Evolutionary conservation across 2,797 vertebrate species (phyloP), one percentile per base, ranked within the genome.

Genomic region (Eidolon dupreanum): DNA sequence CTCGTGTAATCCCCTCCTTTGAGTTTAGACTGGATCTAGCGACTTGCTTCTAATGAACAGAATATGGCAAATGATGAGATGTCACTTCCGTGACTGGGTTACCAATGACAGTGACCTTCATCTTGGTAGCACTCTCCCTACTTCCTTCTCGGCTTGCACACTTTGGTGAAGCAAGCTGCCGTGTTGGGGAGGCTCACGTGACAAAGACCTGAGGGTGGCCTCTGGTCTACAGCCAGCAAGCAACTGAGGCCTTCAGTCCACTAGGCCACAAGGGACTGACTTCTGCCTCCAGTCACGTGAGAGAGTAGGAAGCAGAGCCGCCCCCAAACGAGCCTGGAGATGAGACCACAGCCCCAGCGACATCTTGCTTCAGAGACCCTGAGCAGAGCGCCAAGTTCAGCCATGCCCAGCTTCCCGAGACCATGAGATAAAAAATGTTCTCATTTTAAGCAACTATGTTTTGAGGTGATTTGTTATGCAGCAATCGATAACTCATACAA

Each of bases 111-210:
- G 1, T 41, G 38, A 20, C 68, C 88, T 82, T 41, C 49, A 36
- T 4, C 28, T 22, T 49, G 43, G 26, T 49, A 43, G 55, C 36
- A 22, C 20, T 38, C 66, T 77, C 43, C 71, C 24, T 33, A 2
- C 15, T 36, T 57, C 17, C 28, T 89, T 90, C 59, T 57, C 61
- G 85, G n/a, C 31, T 84, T 59, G 3, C 9, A 1, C 36, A 16
- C 86, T 71, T 59, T 19, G 31, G 10, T 26, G 38, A 94, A 63
- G 5, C 22, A 49, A 95, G 46, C 19, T 9, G 33, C 41, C 7
- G 0, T 36, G 16, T 0, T 19, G 3, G 49, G 71, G 41, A 31
- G 22, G 11, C 63, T 28, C 82, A n/a, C 0, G 0, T 28, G 41
- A 68, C 57, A 75, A 33, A 38, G 33, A 82, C 15, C 22, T 15